A percentile compares a stretch with the other conserved stretches of the same genome.
These are phyloP conservation scores for Venusia cambrica DNA, from an alignment of 2,888 invertebrate species.

Conservation along the genomic window DNA sequence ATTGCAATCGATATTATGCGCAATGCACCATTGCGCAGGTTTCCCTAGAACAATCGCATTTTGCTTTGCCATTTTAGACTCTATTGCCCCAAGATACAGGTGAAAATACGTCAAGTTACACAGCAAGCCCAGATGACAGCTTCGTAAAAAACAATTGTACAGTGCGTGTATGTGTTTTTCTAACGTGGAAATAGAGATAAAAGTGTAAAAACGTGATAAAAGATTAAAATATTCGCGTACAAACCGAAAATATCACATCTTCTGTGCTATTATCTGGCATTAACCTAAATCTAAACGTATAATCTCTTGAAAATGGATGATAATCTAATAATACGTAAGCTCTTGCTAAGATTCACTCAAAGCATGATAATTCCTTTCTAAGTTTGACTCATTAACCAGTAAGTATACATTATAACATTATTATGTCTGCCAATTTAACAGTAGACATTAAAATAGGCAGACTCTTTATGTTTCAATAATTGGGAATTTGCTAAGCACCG, in stretches of 20 bases:
- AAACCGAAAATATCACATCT: not conserved
- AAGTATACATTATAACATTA: conserved; percentile 9
- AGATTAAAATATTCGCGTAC: conserved; percentile 1
- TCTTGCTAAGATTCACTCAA: conserved; percentile 7
- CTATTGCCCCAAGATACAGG: conserved; percentile 19
- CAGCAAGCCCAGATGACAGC: conserved; percentile 60
- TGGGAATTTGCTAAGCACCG: too few relatives aligned
- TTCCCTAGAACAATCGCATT: conserved; percentile 42
- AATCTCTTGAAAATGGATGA: conserved; percentile 10
- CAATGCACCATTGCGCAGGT: conserved; percentile 76
- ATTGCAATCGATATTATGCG: conserved; percentile 76
- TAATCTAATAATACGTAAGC: conserved; percentile 14
- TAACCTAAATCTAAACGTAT: conserved; percentile 1
- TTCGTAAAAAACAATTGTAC: conserved; percentile 53
- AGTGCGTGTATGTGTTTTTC: conserved; percentile 61
- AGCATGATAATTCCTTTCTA: conserved; percentile 8
- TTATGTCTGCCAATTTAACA: too few relatives aligned
- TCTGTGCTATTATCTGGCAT: not conserved
- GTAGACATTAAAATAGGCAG: too few relatives aligned
- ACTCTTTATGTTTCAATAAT: too few relatives aligned
- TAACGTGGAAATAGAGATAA: conserved; percentile 42
- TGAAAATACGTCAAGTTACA: conserved; percentile 21
- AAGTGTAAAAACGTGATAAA: conserved; percentile 1
- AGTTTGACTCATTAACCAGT: conserved; percentile 8
- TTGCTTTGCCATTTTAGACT: conserved; percentile 30